Conservation (phyloP, 2,797 vertebrate species). For the Anguilla megastoma region DNA sequence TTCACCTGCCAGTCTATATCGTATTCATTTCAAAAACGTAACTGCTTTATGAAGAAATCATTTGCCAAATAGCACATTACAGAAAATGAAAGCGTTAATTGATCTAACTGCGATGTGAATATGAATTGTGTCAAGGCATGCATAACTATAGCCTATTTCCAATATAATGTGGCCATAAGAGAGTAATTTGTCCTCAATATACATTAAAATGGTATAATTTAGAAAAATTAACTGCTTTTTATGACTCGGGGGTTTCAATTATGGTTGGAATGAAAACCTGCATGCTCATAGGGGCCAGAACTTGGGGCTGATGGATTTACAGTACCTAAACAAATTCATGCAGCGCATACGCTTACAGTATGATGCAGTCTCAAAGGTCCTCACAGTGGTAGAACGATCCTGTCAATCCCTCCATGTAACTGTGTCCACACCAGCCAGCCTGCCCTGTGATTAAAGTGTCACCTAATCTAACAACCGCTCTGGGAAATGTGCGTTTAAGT, state of each 20-base stretch:
- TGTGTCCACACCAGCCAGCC: not conserved
- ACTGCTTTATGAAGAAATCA: not conserved
- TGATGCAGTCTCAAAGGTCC: not conserved
- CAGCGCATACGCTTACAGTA: conserved; percentile 16
- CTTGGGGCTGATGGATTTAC: not conserved
- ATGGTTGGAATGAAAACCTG: not conserved
- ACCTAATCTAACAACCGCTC: not conserved
- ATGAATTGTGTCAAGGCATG: not conserved
- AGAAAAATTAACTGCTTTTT: not conserved
- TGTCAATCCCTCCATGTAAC: not conserved
- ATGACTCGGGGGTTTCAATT: not conserved
- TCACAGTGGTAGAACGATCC: not conserved
- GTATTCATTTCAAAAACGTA: not conserved
- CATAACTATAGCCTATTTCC: not conserved
- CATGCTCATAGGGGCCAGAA: not conserved
- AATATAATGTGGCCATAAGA: not conserved
- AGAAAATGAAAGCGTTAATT: not conserved
- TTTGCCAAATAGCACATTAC: not conserved
- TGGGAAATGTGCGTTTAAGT: not conserved
- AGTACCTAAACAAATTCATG: conserved; percentile 9
- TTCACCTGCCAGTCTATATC: not conserved
- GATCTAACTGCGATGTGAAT: not conserved
- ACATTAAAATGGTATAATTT: not conserved
- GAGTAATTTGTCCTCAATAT: not conserved
- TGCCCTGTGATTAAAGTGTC: not conserved